Evolutionary conservation across 2,888 invertebrate genomes (phyloP), one percentile per base, ranked within the genome.

Genomic region (Megastigmus dorsalis): DNA sequence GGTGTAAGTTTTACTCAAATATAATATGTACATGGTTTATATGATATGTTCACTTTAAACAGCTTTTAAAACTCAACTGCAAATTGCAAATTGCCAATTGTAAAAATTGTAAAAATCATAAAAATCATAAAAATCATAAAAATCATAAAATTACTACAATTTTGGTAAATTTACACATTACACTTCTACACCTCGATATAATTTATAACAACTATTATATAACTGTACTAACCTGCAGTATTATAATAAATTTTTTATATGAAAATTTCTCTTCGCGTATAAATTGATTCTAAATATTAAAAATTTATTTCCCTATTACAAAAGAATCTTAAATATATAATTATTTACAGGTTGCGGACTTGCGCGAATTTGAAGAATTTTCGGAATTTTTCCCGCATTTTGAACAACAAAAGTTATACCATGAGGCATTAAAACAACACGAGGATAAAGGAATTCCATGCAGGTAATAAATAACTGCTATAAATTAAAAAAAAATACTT

Each of bases 351-450:
- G 93, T 96, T 7, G 96, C 96, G 6, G 95, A 96, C 89, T 89
- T 97, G 66, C 90, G 94, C 33, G 97, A 97, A 86, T 95, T 97
- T 83, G 97, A 97, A 84, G 96, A 96, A 82, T 93, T 95, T 83
- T 90, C 93, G 4, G 94, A 95, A 82, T 89, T 91, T 28, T 91
- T 93, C 79, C 93, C 95, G 18, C 95, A 95, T 85, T 89, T 95
- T 79, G 95, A 96, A 83, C 91, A 93, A 78, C 92, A 96, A 81
- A 93, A 94, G 66, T 89, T 99, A 30, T 98, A 97, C 88, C 95
- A 96, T 86, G 90, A 92, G 57, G 97, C 97, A 0, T 89, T 97
- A 30, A 93, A 94, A 83, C 95, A 95, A 79, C 91, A 96, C 77
- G 95, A 97, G 88, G 92, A 92, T 80, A 89, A 82, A 81, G 93